Evolutionary conservation across 2,113 vertebrate genomes (phyloP).

Genomic region (Lagopus muta): DNA sequence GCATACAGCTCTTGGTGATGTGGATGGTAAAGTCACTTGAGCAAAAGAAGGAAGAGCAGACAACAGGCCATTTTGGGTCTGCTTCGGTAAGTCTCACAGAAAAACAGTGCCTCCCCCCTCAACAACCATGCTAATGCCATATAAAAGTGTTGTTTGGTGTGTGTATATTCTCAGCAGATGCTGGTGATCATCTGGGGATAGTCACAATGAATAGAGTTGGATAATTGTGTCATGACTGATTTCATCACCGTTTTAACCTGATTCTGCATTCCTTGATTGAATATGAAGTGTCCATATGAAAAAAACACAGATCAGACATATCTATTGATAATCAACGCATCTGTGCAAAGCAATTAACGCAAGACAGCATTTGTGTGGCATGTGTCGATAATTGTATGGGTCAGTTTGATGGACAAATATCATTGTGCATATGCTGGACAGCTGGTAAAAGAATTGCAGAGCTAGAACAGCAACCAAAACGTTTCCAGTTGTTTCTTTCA

Average conservation of each 20-base stretch:
- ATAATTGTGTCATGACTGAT: conserved; percentile 90
- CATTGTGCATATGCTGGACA: neutral
- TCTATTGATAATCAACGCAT: neutral
- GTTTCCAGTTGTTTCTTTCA: neutral
- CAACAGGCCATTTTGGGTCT: neutral
- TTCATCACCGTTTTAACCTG: conserved; percentile 85
- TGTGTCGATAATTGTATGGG: neutral
- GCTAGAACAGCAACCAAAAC: neutral
- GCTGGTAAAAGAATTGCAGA: neutral
- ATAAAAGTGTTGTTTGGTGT: neutral
- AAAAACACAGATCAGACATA: neutral
- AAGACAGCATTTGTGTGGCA: neutral
- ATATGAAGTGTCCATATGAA: conserved; percentile 67
- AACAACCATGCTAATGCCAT: neutral
- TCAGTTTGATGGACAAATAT: neutral
- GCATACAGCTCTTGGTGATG: neutral
- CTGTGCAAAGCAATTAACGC: neutral
- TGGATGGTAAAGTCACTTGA: neutral
- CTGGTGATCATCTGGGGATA: neutral
- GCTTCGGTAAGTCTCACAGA: neutral
- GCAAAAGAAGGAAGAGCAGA: neutral
- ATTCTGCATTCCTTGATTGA: conserved; percentile 94
- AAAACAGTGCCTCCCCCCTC: neutral
- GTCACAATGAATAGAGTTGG: conserved; percentile 76
- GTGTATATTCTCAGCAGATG: neutral